These are phyloP conservation scores for Pteromalus puparum DNA, from an alignment of 1,140 invertebrate species.

Conservation along the genomic window DNA sequence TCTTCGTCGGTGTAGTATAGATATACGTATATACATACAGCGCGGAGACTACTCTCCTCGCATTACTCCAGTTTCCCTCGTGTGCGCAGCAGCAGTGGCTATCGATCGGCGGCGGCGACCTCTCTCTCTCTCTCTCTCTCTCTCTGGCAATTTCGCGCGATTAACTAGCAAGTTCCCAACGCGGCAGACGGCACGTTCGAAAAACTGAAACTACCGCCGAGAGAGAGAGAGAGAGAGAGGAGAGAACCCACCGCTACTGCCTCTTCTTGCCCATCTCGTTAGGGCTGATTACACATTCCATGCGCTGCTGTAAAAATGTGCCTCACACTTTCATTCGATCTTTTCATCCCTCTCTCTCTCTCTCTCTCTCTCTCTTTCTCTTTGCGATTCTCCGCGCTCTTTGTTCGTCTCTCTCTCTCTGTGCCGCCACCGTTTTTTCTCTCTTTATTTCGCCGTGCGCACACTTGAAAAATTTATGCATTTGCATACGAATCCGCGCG, in stretches of 20 bases:
- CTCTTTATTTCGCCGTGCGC: background rate
- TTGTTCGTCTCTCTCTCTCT: background rate
- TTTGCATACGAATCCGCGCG: background rate
- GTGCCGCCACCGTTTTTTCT: background rate
- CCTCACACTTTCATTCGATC: background rate
- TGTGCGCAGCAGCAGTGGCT: background rate
- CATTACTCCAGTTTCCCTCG: slow-evolving; percentile 10
- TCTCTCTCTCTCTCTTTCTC: background rate
- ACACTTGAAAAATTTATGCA: background rate
- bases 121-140: background rate
- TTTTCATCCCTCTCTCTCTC: background rate
- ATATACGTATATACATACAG: background rate
- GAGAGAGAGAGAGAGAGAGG: no score
- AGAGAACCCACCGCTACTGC: no score
- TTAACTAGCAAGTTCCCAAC: slow-evolving; percentile 30
- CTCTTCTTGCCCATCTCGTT: slow-evolving; percentile 32
- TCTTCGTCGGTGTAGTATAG: background rate
- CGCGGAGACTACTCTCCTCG: no score
- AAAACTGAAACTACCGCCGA: slow-evolving; percentile 27
- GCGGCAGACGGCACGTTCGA: slow-evolving; percentile 40
- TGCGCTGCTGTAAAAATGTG: slow-evolving; percentile 9
- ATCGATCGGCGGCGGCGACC: background rate
- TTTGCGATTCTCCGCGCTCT: background rate
- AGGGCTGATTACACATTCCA: slow-evolving; percentile 38
- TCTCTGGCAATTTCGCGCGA: slow-evolving; percentile 36